Percentiles rank a stretch among this genome's conserved stretches.
Conservation (phyloP, 2,113 vertebrate species). For the Mionectes macconnelli region DNA sequence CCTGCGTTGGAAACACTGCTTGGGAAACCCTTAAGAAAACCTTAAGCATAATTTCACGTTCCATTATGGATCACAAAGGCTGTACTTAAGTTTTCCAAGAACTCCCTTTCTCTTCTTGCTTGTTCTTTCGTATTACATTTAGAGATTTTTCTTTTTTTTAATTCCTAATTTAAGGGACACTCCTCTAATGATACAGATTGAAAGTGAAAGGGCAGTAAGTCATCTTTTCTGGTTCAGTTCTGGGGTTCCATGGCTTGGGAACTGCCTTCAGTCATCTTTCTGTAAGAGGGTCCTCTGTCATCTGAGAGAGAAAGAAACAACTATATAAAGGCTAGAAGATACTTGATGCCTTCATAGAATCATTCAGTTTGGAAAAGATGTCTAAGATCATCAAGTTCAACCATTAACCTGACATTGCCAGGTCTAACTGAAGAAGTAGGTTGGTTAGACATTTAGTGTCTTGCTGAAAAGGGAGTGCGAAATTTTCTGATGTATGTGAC, state of each 20-base stretch:
- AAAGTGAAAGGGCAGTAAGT: background rate
- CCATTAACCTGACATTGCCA: background rate
- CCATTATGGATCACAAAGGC: background rate
- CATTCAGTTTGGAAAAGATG: background rate
- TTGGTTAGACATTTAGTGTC: background rate
- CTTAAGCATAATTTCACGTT: background rate
- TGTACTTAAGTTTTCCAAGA: background rate
- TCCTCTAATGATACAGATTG: background rate
- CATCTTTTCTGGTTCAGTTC: background rate
- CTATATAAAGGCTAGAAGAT: background rate
- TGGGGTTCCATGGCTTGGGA: background rate
- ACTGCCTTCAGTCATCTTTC: background rate
- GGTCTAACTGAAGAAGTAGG: background rate
- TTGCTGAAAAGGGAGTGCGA: background rate
- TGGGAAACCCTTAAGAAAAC: background rate
- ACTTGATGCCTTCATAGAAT: background rate
- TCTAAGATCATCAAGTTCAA: background rate
- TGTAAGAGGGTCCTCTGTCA: background rate
- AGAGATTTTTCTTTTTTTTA: background rate
- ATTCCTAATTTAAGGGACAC: background rate
- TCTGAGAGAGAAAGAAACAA: background rate
- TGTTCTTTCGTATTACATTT: background rate
- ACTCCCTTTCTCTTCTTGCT: background rate
- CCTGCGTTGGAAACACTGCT: background rate
- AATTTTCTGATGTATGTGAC: background rate